phyloP scores from a whole-genome alignment of 2,113 vertebrate species.

The Bolborhynchus lineola region DNA sequence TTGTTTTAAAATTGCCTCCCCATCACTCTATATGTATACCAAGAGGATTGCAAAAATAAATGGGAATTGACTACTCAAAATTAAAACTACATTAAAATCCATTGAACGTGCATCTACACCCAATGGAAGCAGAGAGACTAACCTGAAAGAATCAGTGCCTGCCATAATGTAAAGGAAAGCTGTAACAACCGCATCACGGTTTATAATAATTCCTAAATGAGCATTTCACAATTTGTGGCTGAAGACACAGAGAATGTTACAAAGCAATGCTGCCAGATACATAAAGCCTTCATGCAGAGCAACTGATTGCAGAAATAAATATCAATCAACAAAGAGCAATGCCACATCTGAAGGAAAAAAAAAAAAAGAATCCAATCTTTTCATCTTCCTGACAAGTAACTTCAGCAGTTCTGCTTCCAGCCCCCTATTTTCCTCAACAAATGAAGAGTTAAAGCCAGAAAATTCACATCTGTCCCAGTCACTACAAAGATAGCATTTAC shows the following conservation, averaged over 20 bases:
- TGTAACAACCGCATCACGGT: neutral
- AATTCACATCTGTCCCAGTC: neutral
- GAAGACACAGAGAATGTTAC: neutral
- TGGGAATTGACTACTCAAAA: neutral
- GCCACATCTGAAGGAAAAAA: neutral
- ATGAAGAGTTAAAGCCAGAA: neutral
- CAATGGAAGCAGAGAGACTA: neutral
- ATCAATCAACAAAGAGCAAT: neutral
- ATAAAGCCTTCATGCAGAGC: neutral
- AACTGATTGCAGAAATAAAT: neutral
- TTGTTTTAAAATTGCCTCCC: neutral
- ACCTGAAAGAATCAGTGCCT: neutral
- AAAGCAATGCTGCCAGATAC: neutral
- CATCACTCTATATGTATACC: rapidly evolving
- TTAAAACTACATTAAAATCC: neutral
- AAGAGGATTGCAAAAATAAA: neutral
- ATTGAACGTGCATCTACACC: neutral
- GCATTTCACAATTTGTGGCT: neutral
- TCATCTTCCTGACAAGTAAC: neutral
- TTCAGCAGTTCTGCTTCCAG: neutral
- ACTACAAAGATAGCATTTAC: neutral
- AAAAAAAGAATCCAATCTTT: neutral
- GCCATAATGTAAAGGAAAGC: neutral
- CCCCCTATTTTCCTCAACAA: neutral
- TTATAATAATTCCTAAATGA: neutral